Conservation (phyloP, 1,140 invertebrate species). For the Pseudobourletiella spinata region DNA sequence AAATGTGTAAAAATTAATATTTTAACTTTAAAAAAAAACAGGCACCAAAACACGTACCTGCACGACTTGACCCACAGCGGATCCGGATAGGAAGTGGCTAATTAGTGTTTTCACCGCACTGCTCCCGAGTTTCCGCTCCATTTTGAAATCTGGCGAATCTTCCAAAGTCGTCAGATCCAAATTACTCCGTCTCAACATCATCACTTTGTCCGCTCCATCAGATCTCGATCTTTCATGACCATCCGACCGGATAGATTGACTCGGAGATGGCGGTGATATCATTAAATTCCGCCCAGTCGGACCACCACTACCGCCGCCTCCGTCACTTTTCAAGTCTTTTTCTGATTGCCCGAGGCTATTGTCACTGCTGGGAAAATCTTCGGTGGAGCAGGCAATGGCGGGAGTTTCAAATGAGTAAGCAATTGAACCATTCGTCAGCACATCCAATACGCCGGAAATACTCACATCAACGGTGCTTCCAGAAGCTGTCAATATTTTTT, state of each 20-base stretch:
- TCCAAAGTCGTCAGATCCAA: background rate
- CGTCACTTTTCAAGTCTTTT: too few relatives aligned
- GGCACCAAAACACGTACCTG: too few relatives aligned
- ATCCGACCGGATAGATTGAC: background rate
- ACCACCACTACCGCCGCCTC: background rate
- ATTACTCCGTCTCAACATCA: background rate
- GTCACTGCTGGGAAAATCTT: background rate
- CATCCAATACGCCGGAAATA: conserved; percentile 22
- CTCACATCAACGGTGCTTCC: conserved; percentile 27
- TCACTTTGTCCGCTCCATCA: conserved; percentile 3
- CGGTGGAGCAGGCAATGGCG: background rate
- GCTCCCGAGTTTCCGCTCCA: conserved; percentile 34
- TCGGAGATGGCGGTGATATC: conserved; percentile 5
- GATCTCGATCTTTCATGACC: conserved; percentile 8
- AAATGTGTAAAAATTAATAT: too few relatives aligned
- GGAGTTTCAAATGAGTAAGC: background rate
- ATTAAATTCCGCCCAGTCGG: background rate
- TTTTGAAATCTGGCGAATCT: conserved; percentile 12
- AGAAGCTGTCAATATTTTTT: too few relatives aligned
- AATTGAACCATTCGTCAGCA: conserved; percentile 6
- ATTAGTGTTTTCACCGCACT: conserved; percentile 58
- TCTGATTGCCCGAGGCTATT: too few relatives aligned
- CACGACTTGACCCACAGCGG: conserved; percentile 44
- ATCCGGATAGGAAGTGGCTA: conserved; percentile 53
- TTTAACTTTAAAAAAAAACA: too few relatives aligned